Conservation (phyloP, 1,140 invertebrate genomes). For the Sitophilus oryzae region DNA sequence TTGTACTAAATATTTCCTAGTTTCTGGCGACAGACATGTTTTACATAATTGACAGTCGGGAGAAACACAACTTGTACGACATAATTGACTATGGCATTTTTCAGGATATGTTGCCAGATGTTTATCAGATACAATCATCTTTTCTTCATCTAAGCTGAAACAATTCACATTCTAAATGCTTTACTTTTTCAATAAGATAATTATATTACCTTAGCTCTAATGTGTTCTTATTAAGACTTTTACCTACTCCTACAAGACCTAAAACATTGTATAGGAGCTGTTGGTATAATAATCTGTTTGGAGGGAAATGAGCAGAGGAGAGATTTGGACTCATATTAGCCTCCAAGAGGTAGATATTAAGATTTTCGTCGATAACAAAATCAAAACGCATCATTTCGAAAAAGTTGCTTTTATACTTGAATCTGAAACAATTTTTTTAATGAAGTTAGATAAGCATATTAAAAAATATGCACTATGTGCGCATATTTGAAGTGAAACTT, state of each 20-base stretch:
- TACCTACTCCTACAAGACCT: conserved; percentile 69
- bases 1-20: conserved; percentile 53
- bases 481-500: no score
- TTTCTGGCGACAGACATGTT: conserved; percentile 63
- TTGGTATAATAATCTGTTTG: conserved; percentile 84
- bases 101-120: conserved; percentile 74
- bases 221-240: conserved; percentile 41
- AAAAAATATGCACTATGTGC: no score
- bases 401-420: conserved; percentile 63
- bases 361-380: conserved; percentile 81
- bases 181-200: no score
- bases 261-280: conserved; percentile 88
- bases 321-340: conserved; percentile 98
- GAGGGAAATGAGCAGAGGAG: conserved; percentile 85
- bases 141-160: conserved; percentile 43
- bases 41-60: conserved; percentile 72
- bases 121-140: conserved; percentile 70
- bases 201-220: conserved; percentile 28
- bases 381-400: conserved; percentile 95
- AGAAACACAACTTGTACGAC: conserved; percentile 58
- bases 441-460: no score
- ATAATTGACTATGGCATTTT: conserved; percentile 55
- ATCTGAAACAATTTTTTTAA: conserved; percentile 29
- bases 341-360: conserved; percentile 88
- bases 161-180: no score